Evolutionary conservation across 2,888 invertebrate species (phyloP).

Genomic region (Cheilosia pagana): DNA sequence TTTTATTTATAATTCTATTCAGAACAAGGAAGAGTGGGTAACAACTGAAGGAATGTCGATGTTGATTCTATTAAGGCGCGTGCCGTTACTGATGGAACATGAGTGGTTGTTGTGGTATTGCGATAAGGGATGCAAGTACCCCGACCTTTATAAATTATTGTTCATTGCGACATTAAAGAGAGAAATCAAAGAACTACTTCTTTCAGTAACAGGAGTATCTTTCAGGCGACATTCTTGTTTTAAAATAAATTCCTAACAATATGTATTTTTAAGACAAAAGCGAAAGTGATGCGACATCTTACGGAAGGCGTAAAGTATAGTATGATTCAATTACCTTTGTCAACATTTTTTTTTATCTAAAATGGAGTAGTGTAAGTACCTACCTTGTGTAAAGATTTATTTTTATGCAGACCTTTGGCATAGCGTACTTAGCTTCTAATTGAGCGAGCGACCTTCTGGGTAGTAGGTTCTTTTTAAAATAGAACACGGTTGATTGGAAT

Average conservation of each 20-base stretch:
- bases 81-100: conserved; percentile 4
- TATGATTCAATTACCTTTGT: too few species aligned
- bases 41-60: conserved; percentile 21
- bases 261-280: too few species aligned
- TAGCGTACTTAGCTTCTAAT: background rate
- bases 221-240: too few species aligned
- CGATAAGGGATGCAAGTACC: background rate
- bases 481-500: conserved; percentile 17
- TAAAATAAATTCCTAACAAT: too few species aligned
- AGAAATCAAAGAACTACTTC: too few species aligned
- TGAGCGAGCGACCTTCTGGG: conserved; percentile 28
- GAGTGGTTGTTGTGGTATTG: background rate
- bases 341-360: too few species aligned
- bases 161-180: background rate
- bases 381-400: background rate
- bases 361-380: background rate
- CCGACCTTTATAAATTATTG: background rate
- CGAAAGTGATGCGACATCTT: too few species aligned
- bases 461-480: conserved; percentile 40
- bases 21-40: conserved; percentile 10
- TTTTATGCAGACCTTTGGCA: background rate
- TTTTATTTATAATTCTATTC: conserved; percentile 68
- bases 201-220: too few species aligned
- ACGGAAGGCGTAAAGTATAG: too few species aligned
- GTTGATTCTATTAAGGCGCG: conserved; percentile 37